phyloP scores from a whole-genome alignment of 2,888 invertebrate species.

The Frankliniella intonsa region DNA sequence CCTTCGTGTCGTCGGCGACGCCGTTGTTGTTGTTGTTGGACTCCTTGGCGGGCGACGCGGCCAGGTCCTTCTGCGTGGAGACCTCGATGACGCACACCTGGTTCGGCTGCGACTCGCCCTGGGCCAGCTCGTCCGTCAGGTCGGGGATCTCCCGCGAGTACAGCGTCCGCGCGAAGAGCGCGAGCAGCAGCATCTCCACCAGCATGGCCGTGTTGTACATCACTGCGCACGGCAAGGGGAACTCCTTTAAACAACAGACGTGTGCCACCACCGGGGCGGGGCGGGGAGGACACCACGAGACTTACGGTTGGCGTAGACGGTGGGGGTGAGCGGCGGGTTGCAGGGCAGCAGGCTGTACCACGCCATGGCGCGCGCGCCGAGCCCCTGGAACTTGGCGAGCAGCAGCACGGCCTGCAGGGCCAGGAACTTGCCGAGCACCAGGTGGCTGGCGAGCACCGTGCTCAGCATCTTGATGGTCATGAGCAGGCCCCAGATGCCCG shows the following conservation, averaged over 20 bases:
- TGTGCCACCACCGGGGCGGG: background rate
- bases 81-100: slow-evolving; percentile 6
- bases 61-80: background rate
- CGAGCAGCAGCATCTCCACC: slow-evolving; percentile 63
- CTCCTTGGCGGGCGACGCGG: background rate
- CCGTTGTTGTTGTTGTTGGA: slow-evolving; percentile 18
- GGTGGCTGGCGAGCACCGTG: slow-evolving; percentile 46
- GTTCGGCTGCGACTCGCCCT: background rate
- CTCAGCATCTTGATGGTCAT: slow-evolving; percentile 58
- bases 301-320: slow-evolving; percentile 64
- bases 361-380: slow-evolving; percentile 55
- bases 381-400: slow-evolving; percentile 63
- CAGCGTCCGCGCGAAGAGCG: slow-evolving; percentile 57
- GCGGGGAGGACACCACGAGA: slow-evolving; percentile 34
- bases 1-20: background rate
- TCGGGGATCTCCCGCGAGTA: slow-evolving; percentile 45
- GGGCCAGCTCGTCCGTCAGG: background rate
- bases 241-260: background rate
- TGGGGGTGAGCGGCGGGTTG: slow-evolving; percentile 59
- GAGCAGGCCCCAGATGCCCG: slow-evolving; percentile 64
- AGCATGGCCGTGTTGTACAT: slow-evolving; percentile 63
- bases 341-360: slow-evolving; percentile 57
- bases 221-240: slow-evolving; percentile 49
- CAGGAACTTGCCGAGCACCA: slow-evolving; percentile 47
- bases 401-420: slow-evolving; percentile 62